phyloP scores from a whole-genome alignment of 2,888 invertebrate genomes.

The Artemia sinica region DNA sequence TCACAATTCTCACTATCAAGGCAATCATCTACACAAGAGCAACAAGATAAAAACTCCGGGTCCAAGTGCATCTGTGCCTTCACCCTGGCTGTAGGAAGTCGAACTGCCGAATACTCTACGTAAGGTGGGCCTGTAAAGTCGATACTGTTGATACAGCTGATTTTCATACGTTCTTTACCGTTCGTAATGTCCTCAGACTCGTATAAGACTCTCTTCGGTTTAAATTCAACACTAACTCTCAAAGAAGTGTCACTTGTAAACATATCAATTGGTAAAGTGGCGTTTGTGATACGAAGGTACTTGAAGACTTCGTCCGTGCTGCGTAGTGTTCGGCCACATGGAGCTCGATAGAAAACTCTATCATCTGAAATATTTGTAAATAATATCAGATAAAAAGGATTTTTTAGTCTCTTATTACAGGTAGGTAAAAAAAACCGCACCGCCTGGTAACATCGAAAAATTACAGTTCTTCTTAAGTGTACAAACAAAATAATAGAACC shows the following conservation, averaged over 20 bases:
- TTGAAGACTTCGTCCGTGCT: conserved; percentile 52
- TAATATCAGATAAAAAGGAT: conserved; percentile 19
- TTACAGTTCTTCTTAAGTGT: too few relatives aligned
- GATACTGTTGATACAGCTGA: conserved; percentile 77
- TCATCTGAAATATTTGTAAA: conserved; percentile 29
- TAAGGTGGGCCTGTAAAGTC: conserved; percentile 65
- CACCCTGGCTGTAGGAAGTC: conserved; percentile 72
- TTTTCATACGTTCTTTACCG: conserved; percentile 69
- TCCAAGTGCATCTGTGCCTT: conserved; percentile 52
- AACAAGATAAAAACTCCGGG: conserved; percentile 67
- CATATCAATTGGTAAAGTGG: conserved; percentile 65
- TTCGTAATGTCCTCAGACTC: conserved; percentile 48
- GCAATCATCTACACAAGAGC: conserved; percentile 84
- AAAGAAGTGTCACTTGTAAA: conserved; percentile 71
- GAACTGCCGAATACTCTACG: conserved; percentile 64
- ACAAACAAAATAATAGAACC: too few relatives aligned
- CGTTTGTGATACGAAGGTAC: conserved; percentile 50
- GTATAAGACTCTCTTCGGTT: conserved; percentile 31
- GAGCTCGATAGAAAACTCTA: conserved; percentile 41
- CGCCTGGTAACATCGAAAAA: too few relatives aligned
- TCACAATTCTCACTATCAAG: conserved; percentile 66
- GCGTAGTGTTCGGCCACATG: conserved; percentile 66
- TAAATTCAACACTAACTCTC: conserved; percentile 64
- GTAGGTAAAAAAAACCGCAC: too few relatives aligned
- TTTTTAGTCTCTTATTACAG: not conserved